A percentile compares a stretch with the other conserved stretches of the same genome.
Evolutionary conservation across 1,140 invertebrate genomes (phyloP).

Genomic region (Penaeus japonicus): DNA sequence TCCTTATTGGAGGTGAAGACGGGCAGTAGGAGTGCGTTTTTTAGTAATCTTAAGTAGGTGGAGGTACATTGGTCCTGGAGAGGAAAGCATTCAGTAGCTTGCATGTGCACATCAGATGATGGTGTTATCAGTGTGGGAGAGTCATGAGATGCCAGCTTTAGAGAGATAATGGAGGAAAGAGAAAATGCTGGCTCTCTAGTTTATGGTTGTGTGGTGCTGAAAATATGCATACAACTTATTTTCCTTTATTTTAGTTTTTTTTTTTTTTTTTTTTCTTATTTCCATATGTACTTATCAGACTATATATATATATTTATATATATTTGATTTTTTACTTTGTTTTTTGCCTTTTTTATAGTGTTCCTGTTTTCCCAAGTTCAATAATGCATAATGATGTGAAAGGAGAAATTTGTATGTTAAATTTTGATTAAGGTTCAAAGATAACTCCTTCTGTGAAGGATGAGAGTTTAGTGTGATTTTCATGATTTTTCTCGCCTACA

Average conservation of each 20-base stretch:
- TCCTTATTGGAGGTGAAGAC: not conserved
- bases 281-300: not conserved
- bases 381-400: too few relatives aligned
- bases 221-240: not conserved
- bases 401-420: too few relatives aligned
- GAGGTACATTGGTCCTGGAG: conserved; percentile 10
- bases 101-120: conserved; percentile 33
- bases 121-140: not conserved
- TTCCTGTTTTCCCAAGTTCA: too few relatives aligned
- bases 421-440: too few relatives aligned
- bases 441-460: too few relatives aligned
- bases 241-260: not conserved
- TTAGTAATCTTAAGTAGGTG: not conserved
- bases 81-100: conserved; percentile 7
- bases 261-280: not conserved
- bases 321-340: too few relatives aligned
- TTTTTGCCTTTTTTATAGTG: too few relatives aligned
- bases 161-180: not conserved
- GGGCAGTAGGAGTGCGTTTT: not conserved
- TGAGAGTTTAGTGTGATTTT: too few relatives aligned
- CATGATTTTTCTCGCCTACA: too few relatives aligned
- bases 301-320: too few relatives aligned
- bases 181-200: not conserved
- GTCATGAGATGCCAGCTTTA: not conserved
- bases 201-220: not conserved